Evolutionary conservation across 2,797 vertebrate species (phyloP), one percentile per base, ranked within the genome.

Genomic region (Cossypha heuglini): DNA sequence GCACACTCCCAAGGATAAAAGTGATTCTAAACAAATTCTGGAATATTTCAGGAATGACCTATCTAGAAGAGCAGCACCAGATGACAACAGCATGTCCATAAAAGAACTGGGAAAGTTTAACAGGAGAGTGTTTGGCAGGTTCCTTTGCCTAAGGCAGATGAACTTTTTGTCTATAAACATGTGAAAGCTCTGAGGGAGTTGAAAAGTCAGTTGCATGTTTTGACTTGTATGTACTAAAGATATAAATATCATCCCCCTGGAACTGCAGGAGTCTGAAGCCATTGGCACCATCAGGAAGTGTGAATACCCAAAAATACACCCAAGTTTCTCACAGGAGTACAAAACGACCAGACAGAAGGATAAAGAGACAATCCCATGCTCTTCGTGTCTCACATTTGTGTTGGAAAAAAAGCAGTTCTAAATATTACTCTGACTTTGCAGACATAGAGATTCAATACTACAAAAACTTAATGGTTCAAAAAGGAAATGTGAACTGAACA

Each of bases 111-210:
- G 40, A 59, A 69, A 20, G 31, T 91, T 95, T 90, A 91, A 82
- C n/a, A 86, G 78, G 11, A 61, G 25, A 90, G 38, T 42, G 54
- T 45, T 86, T 64, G 83, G 75, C 68, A 86, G 25, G 35, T 86
- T 94, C 49, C n/a, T 37, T 71, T 77, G 68, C 87, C 75, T 77
- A 54, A 90, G 68, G 87, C 82, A 83, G 61, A 61, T 68, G 75
- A 94, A n/a, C 52, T 64, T 94, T 76, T 64, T 61, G 61, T 88
- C 75, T 86, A 77, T 64, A 86, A 94, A 88, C 78, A 61, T 77
- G 84, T 74, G 68, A 91, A 94, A 83, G 46, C 54, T 96, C 66
- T 72, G 49, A 93, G 84, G 51, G 59, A 83, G 68, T 4, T 80
- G 45, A 90, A 45, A 90, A 91, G 57, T 58, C 61, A 90, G 61